phyloP scores from a whole-genome alignment of 2,888 invertebrate genomes.

The Pseudococcus jackbeardsleyi region DNA sequence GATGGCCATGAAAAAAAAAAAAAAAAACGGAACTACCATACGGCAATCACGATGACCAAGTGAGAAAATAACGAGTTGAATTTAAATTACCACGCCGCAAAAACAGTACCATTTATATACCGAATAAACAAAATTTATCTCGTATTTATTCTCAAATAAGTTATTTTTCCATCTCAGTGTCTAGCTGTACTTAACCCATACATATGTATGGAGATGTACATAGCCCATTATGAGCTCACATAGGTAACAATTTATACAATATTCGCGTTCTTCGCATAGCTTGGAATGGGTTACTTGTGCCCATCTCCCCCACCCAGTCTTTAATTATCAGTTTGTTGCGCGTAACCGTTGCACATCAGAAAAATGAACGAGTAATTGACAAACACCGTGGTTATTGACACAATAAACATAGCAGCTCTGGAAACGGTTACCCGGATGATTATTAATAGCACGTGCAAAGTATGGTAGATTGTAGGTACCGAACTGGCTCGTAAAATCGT shows the following conservation, averaged over 20 bases:
- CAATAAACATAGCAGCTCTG: not conserved
- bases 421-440: conserved; percentile 20
- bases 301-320: not conserved
- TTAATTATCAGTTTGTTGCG: conserved; percentile 17
- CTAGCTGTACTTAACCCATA: not conserved
- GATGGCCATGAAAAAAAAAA: conserved; percentile 38
- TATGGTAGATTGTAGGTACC: not conserved
- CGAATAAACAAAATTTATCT: conserved; percentile 9
- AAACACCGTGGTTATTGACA: conserved; percentile 46
- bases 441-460: conserved; percentile 40
- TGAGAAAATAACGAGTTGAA: conserved; percentile 19
- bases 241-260: not conserved
- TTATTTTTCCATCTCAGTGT: not conserved
- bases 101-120: not conserved
- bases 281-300: not conserved
- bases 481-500: not conserved
- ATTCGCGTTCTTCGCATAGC: not conserved
- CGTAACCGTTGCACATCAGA: not conserved
- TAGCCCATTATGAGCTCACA: not conserved
- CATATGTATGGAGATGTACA: not conserved
- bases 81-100: conserved; percentile 8
- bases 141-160: not conserved
- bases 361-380: not conserved
- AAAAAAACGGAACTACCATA: conserved; percentile 25
- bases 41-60: conserved; percentile 49